Evolutionary conservation across 2,113 vertebrate genomes (phyloP), one percentile per base, ranked within the genome.

Genomic region (Tyto alba): DNA sequence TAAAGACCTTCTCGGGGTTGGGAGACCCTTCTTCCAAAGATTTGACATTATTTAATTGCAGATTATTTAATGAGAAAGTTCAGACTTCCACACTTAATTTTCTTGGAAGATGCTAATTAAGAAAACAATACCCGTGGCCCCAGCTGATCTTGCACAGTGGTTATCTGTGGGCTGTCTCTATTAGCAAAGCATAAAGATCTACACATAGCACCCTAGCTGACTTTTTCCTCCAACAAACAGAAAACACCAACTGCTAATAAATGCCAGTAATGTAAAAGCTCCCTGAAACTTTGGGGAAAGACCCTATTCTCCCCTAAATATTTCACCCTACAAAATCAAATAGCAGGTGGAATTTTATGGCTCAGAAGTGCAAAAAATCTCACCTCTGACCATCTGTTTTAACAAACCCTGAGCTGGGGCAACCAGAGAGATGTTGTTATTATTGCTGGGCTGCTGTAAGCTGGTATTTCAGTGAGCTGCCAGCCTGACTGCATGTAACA

Each of bases 121-220:
- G 8, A 66, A 63, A 45, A 9, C 1, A 0, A 43, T 29, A 53
- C 43, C 53, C 13, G 0, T 55, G 77, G 36, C 45, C 50, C 30
- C 81, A 85, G 69, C 29, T 83, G 86, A 86, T 26, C 30, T 55
- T 18, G 6, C 38, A 16, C 5, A 0, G 6, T 43, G 43, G 6
- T 41, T 71, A 53, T n/a, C 64, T 3, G 1, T n/a, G 59, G 29
- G 27, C 22, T 62, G 3, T 23, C 43, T 86, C 57, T 23, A 12
- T 19, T 64, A 79, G 27, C 30, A 72, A 15, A 45, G 56, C 59
- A 77, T 32, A 23, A 45, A 78, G 22, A 41, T 6, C 30, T 22
- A 7, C 43, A 23, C 0, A 0, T 25, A 32, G 7, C 36, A 16
- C 1, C 32, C 32, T 3, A 6, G 15, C 17, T 67, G 48, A 5